phyloP scores from a whole-genome alignment of 2,797 vertebrate species.

The Sandelia bainsii region DNA sequence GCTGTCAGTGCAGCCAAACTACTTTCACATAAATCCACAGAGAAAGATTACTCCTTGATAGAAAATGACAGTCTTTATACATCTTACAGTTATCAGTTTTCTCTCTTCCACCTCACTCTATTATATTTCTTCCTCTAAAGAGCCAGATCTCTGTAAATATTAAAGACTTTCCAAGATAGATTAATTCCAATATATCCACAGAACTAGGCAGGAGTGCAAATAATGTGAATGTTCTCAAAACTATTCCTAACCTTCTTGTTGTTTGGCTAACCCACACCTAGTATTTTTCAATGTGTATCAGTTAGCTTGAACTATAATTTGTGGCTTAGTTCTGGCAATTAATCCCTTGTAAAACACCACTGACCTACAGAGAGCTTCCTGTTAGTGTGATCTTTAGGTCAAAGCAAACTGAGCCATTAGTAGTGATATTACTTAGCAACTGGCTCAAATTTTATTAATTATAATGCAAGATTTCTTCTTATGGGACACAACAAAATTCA shows the following conservation, averaged over 20 bases:
- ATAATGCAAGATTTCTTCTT: not conserved
- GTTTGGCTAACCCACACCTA: conserved; percentile 23
- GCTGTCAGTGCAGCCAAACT: conserved; percentile 56
- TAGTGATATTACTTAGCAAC: conserved; percentile 11
- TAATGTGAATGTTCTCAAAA: conserved; percentile 49
- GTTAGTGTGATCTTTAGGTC: conserved; percentile 6
- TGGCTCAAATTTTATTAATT: not conserved
- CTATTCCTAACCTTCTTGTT: conserved; percentile 43
- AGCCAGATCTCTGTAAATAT: conserved; percentile 55
- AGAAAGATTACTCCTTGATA: conserved; percentile 69
- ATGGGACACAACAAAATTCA: not conserved
- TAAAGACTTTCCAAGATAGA: conserved; percentile 58
- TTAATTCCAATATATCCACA: conserved; percentile 54
- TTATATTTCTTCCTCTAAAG: conserved; percentile 58
- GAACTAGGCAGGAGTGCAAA: conserved; percentile 31
- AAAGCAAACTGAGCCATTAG: conserved; percentile 23
- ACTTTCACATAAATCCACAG: conserved; percentile 62
- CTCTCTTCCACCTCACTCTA: conserved; percentile 47
- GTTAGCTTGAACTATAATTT: conserved; percentile 43
- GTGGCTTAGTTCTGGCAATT: conserved; percentile 15
- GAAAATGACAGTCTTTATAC: conserved; percentile 65
- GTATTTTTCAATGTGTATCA: conserved; percentile 23
- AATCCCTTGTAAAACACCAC: conserved; percentile 3
- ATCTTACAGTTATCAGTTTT: conserved; percentile 53
- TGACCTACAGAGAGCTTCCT: conserved; percentile 17